A percentile compares a stretch with the other conserved stretches of the same genome.
These are phyloP conservation scores for Ochotona princeps DNA, from an alignment of 2,113 vertebrate species.

Conservation along the genomic window DNA sequence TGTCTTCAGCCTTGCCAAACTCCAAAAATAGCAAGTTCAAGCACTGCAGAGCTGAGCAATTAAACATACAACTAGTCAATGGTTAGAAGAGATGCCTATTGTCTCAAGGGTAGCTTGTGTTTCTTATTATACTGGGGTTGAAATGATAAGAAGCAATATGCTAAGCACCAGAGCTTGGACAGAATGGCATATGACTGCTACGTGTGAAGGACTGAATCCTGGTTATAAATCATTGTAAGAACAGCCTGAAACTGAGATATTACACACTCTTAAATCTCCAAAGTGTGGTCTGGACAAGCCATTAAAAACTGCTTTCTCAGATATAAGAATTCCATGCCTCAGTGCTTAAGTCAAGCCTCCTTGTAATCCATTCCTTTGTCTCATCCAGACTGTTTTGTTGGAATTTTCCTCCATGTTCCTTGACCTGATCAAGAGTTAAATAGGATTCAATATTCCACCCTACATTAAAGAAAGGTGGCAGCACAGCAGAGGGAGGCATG, in stretches of 20 bases:
- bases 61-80: background rate
- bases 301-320: conserved; percentile 56
- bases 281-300: conserved; percentile 53
- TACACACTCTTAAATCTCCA: conserved; percentile 47
- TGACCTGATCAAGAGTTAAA: conserved; percentile 44
- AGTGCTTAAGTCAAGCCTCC: background rate
- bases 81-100: conserved; percentile 28
- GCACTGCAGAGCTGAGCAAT: background rate
- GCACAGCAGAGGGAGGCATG: background rate
- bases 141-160: conserved; percentile 42
- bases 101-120: conserved; percentile 55
- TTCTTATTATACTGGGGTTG: conserved; percentile 54
- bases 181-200: conserved; percentile 32
- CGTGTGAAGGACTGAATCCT: background rate
- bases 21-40: conserved; percentile 46
- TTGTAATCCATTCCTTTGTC: conserved; percentile 44
- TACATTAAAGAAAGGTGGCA: background rate
- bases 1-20: conserved; percentile 1
- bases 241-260: conserved; percentile 59
- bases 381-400: conserved; percentile 20
- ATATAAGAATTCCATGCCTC: conserved; percentile 21
- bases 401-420: conserved; percentile 30
- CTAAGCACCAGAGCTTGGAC: background rate
- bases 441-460: background rate
- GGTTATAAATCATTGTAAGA: conserved; percentile 57